These are phyloP conservation scores for Nebria ingens DNA, from an alignment of 1,140 invertebrate species.

Conservation along the genomic window DNA sequence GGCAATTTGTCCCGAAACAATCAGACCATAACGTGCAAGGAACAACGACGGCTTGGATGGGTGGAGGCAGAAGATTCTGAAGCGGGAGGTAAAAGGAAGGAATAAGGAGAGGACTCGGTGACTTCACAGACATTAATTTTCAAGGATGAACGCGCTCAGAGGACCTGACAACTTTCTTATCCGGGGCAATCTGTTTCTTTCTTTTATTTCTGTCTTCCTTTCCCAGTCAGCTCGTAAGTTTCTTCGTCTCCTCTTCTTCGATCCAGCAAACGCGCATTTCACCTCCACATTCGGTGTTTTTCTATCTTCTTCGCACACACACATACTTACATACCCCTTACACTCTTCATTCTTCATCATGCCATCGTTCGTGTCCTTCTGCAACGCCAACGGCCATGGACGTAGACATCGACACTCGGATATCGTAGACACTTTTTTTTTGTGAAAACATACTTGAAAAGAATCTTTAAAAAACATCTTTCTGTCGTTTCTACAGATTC, in stretches of 20 bases:
- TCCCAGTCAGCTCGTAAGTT: constrained; percentile 30
- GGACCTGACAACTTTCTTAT: constrained; percentile 37
- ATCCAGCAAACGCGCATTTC: constrained; percentile 7
- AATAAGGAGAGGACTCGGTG: constrained; percentile 14
- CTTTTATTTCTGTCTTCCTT: constrained; percentile 29
- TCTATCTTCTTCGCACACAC: constrained; percentile 35
- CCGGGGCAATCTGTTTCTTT: constrained; percentile 34
- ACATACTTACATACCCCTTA: constrained; percentile 7
- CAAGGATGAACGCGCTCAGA: constrained; percentile 33
- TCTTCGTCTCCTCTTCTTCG: constrained; percentile 17
- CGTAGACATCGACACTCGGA: no score
- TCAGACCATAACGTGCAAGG: not conserved
- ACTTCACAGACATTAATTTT: constrained; percentile 34
- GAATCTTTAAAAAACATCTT: no score
- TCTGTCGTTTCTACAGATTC: no score
- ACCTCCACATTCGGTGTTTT: constrained; percentile 30
- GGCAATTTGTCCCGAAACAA: constrained; percentile 5
- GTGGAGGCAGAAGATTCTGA: not conserved
- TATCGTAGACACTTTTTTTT: no score
- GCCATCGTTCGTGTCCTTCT: not conserved
- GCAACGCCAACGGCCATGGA: not conserved
- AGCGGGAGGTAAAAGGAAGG: no score
- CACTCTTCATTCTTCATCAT: not conserved
- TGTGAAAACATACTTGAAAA: no score
- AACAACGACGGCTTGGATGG: not conserved